Evolutionary conservation across 2,888 invertebrate species (phyloP).

Genomic region (Petrolisthes cinctipes): DNA sequence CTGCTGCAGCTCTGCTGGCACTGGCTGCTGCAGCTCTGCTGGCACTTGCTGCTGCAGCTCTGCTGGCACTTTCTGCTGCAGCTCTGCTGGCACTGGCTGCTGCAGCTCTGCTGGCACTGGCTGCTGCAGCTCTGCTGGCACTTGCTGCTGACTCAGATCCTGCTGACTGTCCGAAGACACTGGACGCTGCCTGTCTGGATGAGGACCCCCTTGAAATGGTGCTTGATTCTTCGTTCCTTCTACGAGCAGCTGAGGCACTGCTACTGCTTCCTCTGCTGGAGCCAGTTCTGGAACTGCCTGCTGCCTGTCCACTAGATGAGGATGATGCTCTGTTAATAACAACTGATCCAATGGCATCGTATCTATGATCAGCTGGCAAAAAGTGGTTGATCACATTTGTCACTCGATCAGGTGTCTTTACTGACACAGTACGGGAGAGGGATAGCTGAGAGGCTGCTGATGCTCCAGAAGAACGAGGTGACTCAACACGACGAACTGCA

Average conservation of each 20-base stretch:
- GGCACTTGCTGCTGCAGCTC: not conserved
- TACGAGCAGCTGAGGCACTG: not conserved
- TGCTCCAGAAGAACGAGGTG: no score
- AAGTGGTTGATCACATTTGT: constrained; percentile 50
- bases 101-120: constrained; percentile 5
- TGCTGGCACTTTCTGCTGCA: constrained; percentile 8
- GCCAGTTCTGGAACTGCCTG: not conserved
- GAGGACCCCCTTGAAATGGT: no score
- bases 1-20: not conserved
- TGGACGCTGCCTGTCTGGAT: not conserved
- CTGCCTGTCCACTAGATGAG: not conserved
- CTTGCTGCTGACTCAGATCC: not conserved
- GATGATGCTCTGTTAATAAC: constrained; percentile 39
- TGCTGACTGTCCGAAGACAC: constrained; percentile 9
- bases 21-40: not conserved
- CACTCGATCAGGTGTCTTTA: constrained; percentile 50
- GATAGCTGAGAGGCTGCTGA: constrained; percentile 22
- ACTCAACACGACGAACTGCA: no score
- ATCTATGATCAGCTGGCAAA: constrained; percentile 53
- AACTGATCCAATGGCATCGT: constrained; percentile 60
- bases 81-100: not conserved
- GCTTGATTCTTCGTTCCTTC: not conserved
- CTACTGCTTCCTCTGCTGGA: not conserved
- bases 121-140: constrained; percentile 6
- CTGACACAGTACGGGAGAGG: constrained; percentile 50